Conservation (phyloP, 2,797 vertebrate species). For the Onychomys arenicola region DNA sequence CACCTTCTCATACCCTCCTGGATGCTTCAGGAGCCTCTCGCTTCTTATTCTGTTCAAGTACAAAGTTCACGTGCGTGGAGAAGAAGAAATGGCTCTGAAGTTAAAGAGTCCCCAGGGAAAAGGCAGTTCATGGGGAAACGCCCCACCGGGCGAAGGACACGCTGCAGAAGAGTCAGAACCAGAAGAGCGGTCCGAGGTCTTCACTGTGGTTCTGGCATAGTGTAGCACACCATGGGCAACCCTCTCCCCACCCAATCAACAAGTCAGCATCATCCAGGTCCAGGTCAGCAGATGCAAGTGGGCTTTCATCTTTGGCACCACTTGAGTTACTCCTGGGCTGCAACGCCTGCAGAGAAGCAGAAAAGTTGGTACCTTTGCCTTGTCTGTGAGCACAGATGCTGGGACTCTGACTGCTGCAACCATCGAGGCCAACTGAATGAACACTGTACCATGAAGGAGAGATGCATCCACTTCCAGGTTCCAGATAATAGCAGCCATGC, state of each 20-base stretch:
- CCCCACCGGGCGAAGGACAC: constrained; percentile 69
- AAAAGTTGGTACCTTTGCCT: constrained; percentile 56
- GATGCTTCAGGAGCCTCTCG: constrained; percentile 70
- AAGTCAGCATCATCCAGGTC: constrained; percentile 63
- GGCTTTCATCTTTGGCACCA: constrained; percentile 79
- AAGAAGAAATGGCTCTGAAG: constrained; percentile 68
- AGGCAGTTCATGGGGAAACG: constrained; percentile 56
- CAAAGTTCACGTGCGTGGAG: constrained; percentile 71
- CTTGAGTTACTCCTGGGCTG: constrained; percentile 56
- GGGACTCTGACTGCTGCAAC: constrained; percentile 72
- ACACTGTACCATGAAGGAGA: constrained; percentile 46
- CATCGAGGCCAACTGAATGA: constrained; percentile 68
- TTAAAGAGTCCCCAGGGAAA: constrained; percentile 74
- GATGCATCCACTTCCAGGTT: constrained; percentile 62
- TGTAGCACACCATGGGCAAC: constrained; percentile 15
- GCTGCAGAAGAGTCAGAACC: constrained; percentile 71
- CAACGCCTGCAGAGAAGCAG: constrained; percentile 7
- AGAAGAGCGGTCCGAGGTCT: constrained; percentile 61
- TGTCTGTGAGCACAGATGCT: constrained; percentile 72
- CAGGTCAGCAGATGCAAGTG: constrained; percentile 51
- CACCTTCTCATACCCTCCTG: constrained; percentile 80
- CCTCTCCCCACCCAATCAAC: constrained; percentile 55
- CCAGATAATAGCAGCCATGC: constrained; percentile 67
- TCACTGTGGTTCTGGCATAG: constrained; percentile 63
- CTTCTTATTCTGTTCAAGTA: constrained; percentile 77